Evolutionary conservation across 2,797 vertebrate genomes (phyloP), one percentile per base, ranked within the genome.

Genomic region (Micropoecilia bifurca): DNA sequence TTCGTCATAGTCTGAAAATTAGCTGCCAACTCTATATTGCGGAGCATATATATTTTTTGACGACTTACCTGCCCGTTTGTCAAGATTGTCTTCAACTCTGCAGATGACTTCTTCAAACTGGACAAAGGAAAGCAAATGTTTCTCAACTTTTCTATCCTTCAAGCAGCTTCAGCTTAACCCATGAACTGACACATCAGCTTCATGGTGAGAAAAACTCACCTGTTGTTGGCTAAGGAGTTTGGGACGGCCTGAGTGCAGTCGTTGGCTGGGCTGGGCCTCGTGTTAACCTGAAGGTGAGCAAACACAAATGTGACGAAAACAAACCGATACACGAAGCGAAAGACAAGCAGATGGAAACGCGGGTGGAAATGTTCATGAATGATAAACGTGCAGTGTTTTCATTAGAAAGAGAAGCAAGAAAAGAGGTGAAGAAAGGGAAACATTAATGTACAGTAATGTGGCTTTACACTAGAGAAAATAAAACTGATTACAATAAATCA

Each of bases 71-170:
- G 98, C 81, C 98, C 98, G 76, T 98, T 99, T 48, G 97, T 97
- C 91, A 99, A 86, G 83, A 99, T 99, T 88, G 97, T 99, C 94
- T 98, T 99, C 90, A 99, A 94, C 89, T 99, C 98, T 18, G 98
- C 98, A n/a, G 98, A 99, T 20, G 98, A 99, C 78, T 98, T 98
- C 89, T 98, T 99, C 78, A 99, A 95, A 89, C 98, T 99, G 75
- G 47, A 79, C 69, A 79, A 78, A 73, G 71, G 10, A 75, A 78
- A 53, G 41, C 53, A 74, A 55, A 66, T 13, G 63, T 75, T 28
- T 41, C 63, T 82, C 30, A 50, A 16, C 50, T 75, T 33, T 61
- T 74, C 41, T 22, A 72, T 79, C 43, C 20, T 79, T 28, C 33
- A 82, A 76, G 18, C 16, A 48, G 18, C 8, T 39, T 18, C 9